Evolutionary conservation across 2,113 vertebrate species (phyloP), one percentile per base, ranked within the genome.

Genomic region (Platichthys flesus): DNA sequence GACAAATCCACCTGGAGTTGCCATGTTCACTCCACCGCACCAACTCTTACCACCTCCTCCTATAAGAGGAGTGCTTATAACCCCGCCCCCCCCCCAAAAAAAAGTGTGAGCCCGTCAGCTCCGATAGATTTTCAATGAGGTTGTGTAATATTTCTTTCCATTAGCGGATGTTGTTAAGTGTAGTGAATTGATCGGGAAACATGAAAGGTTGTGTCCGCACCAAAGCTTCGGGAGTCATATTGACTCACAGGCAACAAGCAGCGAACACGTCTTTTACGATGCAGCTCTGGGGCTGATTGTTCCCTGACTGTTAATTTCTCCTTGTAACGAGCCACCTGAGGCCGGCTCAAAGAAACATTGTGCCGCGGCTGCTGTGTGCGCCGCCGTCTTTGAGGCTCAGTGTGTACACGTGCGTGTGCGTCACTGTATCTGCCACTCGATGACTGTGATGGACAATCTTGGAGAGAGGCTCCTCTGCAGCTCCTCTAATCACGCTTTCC

Each of bases 261-360:
- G 28, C 26, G 45, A 81, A 81, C 76, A 54, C 61, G 65, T 77
- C 74, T 66, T 85, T 90, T 89, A 86, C 83, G 85, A 67, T 74
- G 78, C 78, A 76, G 85, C 86, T 87, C 56, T 61, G 73, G 74
- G 81, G 69, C 69, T 76, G 85, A 90, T 89, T 77, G 84, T 91
- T 84, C 89, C 73, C 68, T 72, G 81, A 85, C 82, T 85, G 77
- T 87, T 88, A 87, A 89, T 91, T 87, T 78, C 85, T 85, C 79
- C 81, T 73, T 69, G 62, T 88, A 92, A 92, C 66, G 63, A 92
- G 88, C 71, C 89, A 86, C 79, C 16, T 4, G 77, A 87, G 87
- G 82, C 66, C 67, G 2, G 2, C 66, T 75, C 57, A 49, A 67
- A 21, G 71, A 76, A 76, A 75, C 31, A 67, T 69, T 42, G 31